Percentiles rank a stretch among this genome's conserved stretches.
Conservation (phyloP, 2,888 invertebrate genomes). For the Sarcophaga subvicina region DNA sequence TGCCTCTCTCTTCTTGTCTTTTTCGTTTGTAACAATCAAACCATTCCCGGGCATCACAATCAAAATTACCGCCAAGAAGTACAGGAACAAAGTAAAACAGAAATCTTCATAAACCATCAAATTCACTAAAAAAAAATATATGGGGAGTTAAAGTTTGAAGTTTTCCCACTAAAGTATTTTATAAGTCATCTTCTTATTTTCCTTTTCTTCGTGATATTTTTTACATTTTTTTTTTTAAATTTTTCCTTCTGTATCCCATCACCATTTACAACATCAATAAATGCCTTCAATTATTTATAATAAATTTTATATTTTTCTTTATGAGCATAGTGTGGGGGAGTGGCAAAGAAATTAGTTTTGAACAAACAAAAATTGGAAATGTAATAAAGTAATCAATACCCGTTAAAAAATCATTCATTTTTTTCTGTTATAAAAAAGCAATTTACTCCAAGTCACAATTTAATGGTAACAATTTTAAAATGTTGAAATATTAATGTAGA, state of each 20-base stretch:
- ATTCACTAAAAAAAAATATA: not conserved
- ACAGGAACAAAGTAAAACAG: not conserved
- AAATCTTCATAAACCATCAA: not conserved
- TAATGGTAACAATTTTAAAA: too few relatives aligned
- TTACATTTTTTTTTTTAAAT: not conserved
- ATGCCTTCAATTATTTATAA: constrained; percentile 56
- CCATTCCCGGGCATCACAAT: constrained; percentile 10
- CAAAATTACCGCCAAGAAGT: not conserved
- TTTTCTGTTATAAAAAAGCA: not conserved
- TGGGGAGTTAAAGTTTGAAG: not conserved
- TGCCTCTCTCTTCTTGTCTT: not conserved
- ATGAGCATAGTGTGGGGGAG: too few relatives aligned
- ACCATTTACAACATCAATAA: constrained; percentile 48
- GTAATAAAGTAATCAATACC: too few relatives aligned
- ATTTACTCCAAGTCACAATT: too few relatives aligned
- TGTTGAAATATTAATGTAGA: too few relatives aligned
- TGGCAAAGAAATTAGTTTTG: not conserved
- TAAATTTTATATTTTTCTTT: constrained; percentile 10
- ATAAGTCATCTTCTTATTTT: constrained; percentile 12
- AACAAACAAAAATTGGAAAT: not conserved
- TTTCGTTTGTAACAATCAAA: not conserved
- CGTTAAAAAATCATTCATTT: too few relatives aligned
- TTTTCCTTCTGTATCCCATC: not conserved
- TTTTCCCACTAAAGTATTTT: constrained; percentile 1
- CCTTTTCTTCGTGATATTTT: not conserved